Evolutionary conservation across 1,140 invertebrate species (phyloP).

Genomic region (Agrilus planipennis): DNA sequence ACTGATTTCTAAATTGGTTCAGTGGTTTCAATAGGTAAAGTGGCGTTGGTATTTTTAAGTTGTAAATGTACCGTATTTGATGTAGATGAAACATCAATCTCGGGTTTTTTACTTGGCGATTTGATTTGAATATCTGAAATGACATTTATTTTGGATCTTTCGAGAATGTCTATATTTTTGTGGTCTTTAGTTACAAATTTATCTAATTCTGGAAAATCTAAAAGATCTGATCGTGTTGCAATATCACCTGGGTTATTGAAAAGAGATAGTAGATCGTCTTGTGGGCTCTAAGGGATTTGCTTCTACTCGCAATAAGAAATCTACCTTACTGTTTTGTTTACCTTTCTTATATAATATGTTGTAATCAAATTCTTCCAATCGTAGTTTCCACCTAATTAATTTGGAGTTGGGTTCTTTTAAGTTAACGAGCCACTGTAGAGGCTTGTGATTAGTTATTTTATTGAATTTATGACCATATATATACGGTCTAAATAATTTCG

Average conservation of each 20-base stretch:
- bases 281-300: background rate
- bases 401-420: conserved; percentile 31
- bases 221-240: too few species aligned
- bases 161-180: too few species aligned
- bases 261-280: background rate
- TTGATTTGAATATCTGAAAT: too few species aligned
- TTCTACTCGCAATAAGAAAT: background rate
- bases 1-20: too few species aligned
- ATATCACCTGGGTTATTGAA: background rate
- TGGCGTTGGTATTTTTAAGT: too few species aligned
- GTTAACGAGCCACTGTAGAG: conserved; percentile 13
- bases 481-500: conserved; percentile 13
- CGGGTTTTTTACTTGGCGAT: too few species aligned
- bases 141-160: too few species aligned
- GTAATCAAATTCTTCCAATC: conserved; percentile 32
- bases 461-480: conserved; percentile 12
- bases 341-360: conserved; percentile 18
- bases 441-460: conserved; percentile 13
- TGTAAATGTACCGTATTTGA: too few species aligned
- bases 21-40: too few species aligned
- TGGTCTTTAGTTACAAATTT: too few species aligned
- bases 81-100: too few species aligned
- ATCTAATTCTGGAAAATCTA: too few species aligned
- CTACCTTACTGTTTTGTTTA: conserved; percentile 1
- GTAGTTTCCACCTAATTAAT: conserved; percentile 34